Base-by-base conservation (phyloP, 2,797 vertebrate species). In the Capromys pilorides region DNA sequence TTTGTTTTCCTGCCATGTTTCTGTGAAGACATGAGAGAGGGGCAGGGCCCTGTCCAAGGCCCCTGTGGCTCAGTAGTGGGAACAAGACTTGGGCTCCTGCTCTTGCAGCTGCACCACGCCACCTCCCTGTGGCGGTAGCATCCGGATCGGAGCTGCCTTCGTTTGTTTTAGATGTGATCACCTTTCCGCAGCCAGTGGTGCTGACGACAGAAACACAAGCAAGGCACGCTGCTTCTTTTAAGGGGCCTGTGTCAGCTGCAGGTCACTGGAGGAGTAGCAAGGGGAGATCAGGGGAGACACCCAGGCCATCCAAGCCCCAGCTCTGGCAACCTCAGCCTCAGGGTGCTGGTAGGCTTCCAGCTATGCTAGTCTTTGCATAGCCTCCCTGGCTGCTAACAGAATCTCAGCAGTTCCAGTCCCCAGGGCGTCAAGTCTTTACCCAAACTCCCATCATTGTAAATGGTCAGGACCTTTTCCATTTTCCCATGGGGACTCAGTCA, bases 131-230 rank as follows among this genome's bases (percentile, higher is more conserved):
- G 24, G 24, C 33, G n/a, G n/a, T n/a, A 22, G 3, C 57, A 28
- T n/a, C 66, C n/a, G 8, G 0, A 22, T 0, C 6, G 57, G 4
- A 12, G 9, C 2, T 0, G 36, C 57, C 31, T 22, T 8, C 28
- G 4, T 45, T 12, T 5, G 6, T 0, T 14, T 31, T 33, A 31
- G 45, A 4, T 45, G 26, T 0, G 2, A 78, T 54, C 14, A 21
- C 7, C 51, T 79, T 61, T 64, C 57, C 9, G 3, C 21, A 26
- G 4, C 41, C 9, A 10, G 1, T 6, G 22, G 14, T 8, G 8
- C 49, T 12, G 12, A 77, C 36, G 4, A 3, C 1, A 41, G 1
- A 28, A 5, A 69, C 33, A 3, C 14, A 16, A 49, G 19, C 1
- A 13, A 33, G 41, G 2, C 2, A 0, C n/a, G 31, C 2, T 0